Evolutionary conservation across 1,140 invertebrate species (phyloP).

Genomic region (Tetranychus cinnabarinus): DNA sequence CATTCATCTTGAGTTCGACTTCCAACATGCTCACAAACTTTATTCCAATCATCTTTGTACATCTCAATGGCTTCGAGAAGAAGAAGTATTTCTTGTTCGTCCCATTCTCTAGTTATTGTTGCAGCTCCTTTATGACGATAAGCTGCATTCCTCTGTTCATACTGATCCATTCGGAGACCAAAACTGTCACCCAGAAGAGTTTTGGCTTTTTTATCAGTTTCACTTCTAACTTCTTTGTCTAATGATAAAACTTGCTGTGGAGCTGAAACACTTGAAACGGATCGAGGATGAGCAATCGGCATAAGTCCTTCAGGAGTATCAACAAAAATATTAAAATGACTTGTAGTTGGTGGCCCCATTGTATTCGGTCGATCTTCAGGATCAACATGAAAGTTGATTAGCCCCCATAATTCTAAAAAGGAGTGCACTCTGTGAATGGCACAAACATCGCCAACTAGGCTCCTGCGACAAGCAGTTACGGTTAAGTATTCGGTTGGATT

Average conservation of each 20-base stretch:
- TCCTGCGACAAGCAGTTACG: constrained; percentile 84
- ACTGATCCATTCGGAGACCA: constrained; percentile 85
- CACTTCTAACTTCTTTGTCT: constrained; percentile 17
- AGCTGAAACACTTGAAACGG: constrained; percentile 2
- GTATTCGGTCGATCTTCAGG: constrained; percentile 80
- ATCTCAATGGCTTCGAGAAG: constrained; percentile 85
- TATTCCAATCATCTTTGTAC: constrained; percentile 99
- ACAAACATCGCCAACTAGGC: constrained; percentile 96
- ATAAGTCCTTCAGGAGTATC: constrained; percentile 93
- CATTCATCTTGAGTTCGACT: constrained; percentile 96
- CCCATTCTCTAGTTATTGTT: constrained; percentile 74
- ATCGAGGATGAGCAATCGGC: constrained; percentile 30
- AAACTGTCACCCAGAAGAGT: constrained; percentile 34
- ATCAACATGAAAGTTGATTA: constrained; percentile 96
- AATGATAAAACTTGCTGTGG: constrained; percentile 26
- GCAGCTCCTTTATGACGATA: constrained; percentile 29
- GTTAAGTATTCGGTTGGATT: constrained; percentile 99
- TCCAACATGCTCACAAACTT: constrained; percentile 86
- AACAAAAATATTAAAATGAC: constrained; percentile 93
- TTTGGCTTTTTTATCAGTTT: constrained; percentile 14
- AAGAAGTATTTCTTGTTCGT: constrained; percentile 88
- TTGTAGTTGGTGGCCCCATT: constrained; percentile 94
- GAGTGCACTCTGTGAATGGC: constrained; percentile 94
- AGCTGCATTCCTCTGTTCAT: constrained; percentile 30
- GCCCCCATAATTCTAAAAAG: constrained; percentile 96